phyloP scores from a whole-genome alignment of 2,797 vertebrate genomes.

The Sebastes minor region DNA sequence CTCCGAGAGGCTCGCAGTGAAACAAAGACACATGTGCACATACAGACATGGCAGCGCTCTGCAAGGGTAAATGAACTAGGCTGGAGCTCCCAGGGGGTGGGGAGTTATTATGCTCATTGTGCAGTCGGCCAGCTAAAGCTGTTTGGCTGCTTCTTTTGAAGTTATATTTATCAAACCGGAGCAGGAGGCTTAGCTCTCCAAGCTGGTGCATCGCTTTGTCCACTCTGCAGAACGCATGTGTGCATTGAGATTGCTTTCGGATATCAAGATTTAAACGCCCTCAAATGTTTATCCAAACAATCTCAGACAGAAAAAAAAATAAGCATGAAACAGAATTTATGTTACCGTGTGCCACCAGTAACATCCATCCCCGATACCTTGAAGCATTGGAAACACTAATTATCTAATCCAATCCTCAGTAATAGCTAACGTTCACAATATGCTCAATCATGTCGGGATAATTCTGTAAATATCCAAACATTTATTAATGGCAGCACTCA shows the following conservation, averaged over 20 bases:
- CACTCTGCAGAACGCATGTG: conserved; percentile 53
- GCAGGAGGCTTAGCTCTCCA: conserved; percentile 74
- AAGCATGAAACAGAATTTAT: conserved; percentile 13
- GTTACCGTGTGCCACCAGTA: background rate
- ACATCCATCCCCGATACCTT: background rate
- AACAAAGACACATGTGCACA: conserved; percentile 84
- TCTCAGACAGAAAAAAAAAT: conserved; percentile 23
- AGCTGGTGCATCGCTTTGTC: conserved; percentile 72
- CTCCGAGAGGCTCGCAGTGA: conserved; percentile 64
- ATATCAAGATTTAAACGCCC: conserved; percentile 49
- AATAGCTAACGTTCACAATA: conserved; percentile 10
- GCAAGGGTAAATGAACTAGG: conserved; percentile 79
- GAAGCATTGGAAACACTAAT: conserved; percentile 8
- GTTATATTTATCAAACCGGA: conserved; percentile 82
- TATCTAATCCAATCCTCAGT: background rate
- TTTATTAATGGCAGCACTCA: conserved; percentile 33
- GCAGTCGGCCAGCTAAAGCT: conserved; percentile 79
- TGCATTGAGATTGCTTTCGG: conserved; percentile 50
- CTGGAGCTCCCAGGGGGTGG: conserved; percentile 77
- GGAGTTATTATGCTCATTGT: conserved; percentile 80
- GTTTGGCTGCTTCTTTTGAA: conserved; percentile 82
- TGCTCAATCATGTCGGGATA: conserved; percentile 9
- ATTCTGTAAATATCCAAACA: conserved; percentile 40
- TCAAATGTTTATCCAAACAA: conserved; percentile 42
- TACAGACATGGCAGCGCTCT: conserved; percentile 67